Conservation (phyloP, 2,113 vertebrate genomes). For the Penelope pileata region DNA sequence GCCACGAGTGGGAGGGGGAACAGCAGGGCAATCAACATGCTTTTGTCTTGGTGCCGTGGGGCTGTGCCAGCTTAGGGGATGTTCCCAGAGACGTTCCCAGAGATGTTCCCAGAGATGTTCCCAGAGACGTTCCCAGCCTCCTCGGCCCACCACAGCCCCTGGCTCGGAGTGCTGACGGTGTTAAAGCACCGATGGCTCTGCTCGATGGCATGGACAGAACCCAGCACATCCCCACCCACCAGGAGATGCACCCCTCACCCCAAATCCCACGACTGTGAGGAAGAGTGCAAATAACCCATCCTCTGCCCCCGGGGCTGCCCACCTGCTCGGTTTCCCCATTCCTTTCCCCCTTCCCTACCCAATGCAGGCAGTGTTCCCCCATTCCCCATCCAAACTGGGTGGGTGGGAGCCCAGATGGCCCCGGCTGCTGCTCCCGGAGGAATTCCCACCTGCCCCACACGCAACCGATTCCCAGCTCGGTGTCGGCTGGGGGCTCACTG, state of each 20-base stretch:
- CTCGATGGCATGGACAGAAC: accelerated
- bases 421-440: not conserved
- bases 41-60: not conserved
- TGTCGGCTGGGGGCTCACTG: not conserved
- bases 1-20: not conserved
- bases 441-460: not conserved
- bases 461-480: not conserved
- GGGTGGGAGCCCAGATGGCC: not conserved
- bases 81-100: too few species aligned
- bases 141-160: not conserved
- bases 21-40: not conserved
- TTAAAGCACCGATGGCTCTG: accelerated
- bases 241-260: accelerated
- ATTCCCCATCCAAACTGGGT: accelerated
- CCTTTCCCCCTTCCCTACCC: not conserved
- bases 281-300: not conserved
- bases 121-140: not conserved
- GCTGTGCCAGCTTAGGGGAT: not conserved
- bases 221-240: accelerated
- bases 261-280: accelerated
- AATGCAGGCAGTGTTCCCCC: not conserved
- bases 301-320: not conserved
- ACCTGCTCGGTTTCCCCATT: not conserved
- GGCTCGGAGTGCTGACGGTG: accelerated
- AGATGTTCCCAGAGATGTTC: too few species aligned